phyloP scores from a whole-genome alignment of 2,797 vertebrate species.

The Diplodus puntazzo region DNA sequence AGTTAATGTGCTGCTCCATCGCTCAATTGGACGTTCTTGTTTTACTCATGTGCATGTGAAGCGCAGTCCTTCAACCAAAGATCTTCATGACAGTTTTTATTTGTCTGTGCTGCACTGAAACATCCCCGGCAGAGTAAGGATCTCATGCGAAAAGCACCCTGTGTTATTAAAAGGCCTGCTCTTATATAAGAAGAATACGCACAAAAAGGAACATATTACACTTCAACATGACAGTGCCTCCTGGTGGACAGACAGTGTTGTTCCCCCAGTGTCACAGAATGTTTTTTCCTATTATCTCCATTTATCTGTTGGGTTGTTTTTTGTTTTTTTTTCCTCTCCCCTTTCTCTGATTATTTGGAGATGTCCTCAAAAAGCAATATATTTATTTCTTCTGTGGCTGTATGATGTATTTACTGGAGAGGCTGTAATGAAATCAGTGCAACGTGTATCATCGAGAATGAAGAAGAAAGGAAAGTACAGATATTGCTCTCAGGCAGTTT shows the following conservation, averaged over 20 bases:
- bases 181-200: conserved; percentile 63
- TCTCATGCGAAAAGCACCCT: conserved; percentile 34
- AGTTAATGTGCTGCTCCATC: conserved; percentile 33
- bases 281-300: conserved; percentile 71
- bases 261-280: conserved; percentile 78
- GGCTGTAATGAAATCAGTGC: conserved; percentile 53
- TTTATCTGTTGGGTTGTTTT: conserved; percentile 48
- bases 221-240: conserved; percentile 80
- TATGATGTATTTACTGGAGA: conserved; percentile 64
- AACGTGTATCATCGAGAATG: conserved; percentile 49
- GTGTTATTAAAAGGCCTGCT: conserved; percentile 55
- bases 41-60: conserved; percentile 51
- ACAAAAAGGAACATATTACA: conserved; percentile 71
- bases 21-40: conserved; percentile 32
- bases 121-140: conserved; percentile 41
- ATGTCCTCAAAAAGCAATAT: conserved; percentile 83
- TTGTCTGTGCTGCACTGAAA: conserved; percentile 41
- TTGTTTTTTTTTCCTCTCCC: not conserved
- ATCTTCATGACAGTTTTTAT: conserved; percentile 54
- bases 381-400: conserved; percentile 75
- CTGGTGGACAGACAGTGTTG: conserved; percentile 81
- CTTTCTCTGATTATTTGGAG: conserved; percentile 67
- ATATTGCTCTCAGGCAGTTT: conserved; percentile 57
- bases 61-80: conserved; percentile 78
- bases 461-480: conserved; percentile 44